Percentiles rank a stretch among this genome's conserved stretches.
Evolutionary conservation across 2,113 vertebrate genomes (phyloP).

Genomic region (Passer montanus): DNA sequence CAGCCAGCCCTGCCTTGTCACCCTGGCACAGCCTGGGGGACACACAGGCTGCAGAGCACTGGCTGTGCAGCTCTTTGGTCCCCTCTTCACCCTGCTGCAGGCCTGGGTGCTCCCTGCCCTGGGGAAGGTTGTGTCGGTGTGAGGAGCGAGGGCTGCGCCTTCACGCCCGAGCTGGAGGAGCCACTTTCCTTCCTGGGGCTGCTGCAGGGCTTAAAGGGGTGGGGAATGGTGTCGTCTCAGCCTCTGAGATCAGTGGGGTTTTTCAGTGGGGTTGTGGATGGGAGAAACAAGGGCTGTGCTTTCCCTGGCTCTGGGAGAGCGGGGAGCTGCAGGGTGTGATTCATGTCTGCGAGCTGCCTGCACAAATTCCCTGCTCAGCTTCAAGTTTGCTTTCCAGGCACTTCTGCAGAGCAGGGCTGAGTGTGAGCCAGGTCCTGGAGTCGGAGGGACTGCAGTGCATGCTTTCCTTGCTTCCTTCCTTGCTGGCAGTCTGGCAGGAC

Average conservation of each 20-base stretch:
- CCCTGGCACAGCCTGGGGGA: not conserved
- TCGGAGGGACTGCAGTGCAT: not conserved
- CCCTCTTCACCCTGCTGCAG: rapidly evolving
- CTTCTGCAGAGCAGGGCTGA: slow-evolving; percentile 32
- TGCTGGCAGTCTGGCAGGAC: not conserved
- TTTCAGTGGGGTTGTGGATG: not conserved
- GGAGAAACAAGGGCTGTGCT: not conserved
- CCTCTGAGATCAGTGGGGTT: not conserved
- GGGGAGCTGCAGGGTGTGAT: not conserved
- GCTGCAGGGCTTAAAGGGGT: not conserved
- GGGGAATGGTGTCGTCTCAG: not conserved
- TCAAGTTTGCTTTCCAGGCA: slow-evolving; percentile 18
- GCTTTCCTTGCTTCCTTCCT: not conserved
- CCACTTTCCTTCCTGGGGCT: not conserved
- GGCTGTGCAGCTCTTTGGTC: not conserved
- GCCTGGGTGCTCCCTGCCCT: not conserved
- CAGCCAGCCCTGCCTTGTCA: not conserved
- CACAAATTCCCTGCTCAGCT: not conserved
- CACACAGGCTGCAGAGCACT: not conserved
- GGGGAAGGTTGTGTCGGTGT: not conserved
- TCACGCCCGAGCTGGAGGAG: not conserved
- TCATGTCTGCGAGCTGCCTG: not conserved
- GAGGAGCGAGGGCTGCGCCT: rapidly evolving
- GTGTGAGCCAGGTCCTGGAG: not conserved
- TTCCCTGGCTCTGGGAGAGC: not conserved